Percentiles rank a stretch among this genome's conserved stretches.
These are phyloP conservation scores for Cyrtorhinus lividipennis DNA, from an alignment of 1,140 invertebrate species.

Conservation along the genomic window DNA sequence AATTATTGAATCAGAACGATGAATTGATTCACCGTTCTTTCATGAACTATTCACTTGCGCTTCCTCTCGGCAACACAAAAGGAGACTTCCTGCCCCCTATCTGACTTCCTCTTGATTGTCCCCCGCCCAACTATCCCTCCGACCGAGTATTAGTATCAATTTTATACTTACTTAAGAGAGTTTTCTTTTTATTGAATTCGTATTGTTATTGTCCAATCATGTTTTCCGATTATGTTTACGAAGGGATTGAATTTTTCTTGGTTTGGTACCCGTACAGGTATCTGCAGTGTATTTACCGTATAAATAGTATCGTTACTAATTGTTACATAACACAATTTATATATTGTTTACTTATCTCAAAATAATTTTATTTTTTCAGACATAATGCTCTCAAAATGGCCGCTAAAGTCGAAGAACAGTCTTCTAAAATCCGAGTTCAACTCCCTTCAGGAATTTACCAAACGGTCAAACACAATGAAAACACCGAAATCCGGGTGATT, in stretches of 20 bases:
- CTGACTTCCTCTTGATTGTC: too few relatives aligned
- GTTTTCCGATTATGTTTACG: not conserved
- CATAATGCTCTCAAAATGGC: conserved; percentile 4
- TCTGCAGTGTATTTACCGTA: not conserved
- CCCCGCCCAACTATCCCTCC: too few relatives aligned
- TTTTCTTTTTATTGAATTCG: too few relatives aligned
- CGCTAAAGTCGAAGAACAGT: not conserved
- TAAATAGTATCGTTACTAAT: not conserved
- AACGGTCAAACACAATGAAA: not conserved
- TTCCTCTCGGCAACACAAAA: too few relatives aligned
- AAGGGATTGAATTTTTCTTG: not conserved
- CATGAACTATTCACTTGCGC: too few relatives aligned
- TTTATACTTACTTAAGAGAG: too few relatives aligned
- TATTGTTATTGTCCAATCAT: not conserved
- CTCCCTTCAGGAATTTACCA: not conserved
- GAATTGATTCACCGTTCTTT: too few relatives aligned
- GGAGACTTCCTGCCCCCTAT: too few relatives aligned
- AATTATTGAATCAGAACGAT: too few relatives aligned
- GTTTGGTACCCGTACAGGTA: not conserved
- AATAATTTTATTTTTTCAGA: not conserved
- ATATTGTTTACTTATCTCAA: not conserved
- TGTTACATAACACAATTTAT: not conserved
- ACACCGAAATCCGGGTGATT: not conserved
- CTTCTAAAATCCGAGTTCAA: not conserved
- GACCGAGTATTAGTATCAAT: too few relatives aligned